Percentiles rank a stretch among this genome's conserved stretches.
phyloP scores from a whole-genome alignment of 2,797 vertebrate species.

The Chiroxiphia lanceolata region DNA sequence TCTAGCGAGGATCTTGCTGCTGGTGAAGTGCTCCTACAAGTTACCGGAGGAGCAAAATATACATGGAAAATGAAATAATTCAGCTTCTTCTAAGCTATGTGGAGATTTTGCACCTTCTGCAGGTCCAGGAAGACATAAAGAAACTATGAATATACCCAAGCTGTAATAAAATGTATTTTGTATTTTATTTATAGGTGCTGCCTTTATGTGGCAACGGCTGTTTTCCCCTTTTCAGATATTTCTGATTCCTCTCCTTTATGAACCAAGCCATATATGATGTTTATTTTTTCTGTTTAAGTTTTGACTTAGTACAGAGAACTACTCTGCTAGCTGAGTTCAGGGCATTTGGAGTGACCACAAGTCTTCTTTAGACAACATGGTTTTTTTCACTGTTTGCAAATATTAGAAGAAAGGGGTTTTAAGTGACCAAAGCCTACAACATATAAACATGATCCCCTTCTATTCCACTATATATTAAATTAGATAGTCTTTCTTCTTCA shows the following conservation, averaged over 20 bases:
- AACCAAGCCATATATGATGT: neutral
- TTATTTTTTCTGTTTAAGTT: neutral
- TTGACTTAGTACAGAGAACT: neutral
- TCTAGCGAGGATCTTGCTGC: neutral
- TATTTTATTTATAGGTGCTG: neutral
- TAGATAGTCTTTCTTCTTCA: neutral
- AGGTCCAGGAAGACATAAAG: neutral
- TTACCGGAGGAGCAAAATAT: neutral
- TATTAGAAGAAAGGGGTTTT: neutral
- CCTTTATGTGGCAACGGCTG: neutral
- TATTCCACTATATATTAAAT: neutral
- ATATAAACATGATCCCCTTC: neutral
- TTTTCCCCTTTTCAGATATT: neutral
- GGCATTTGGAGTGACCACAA: neutral
- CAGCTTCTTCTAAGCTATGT: neutral
- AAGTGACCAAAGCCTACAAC: neutral
- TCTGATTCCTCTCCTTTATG: neutral
- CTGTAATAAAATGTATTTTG: neutral
- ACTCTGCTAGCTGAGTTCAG: neutral
- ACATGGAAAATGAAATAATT: neutral
- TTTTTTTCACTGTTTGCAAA: neutral
- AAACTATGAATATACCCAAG: neutral
- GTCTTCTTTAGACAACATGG: neutral
- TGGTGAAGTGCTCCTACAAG: neutral
- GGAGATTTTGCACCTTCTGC: constrained; percentile 39